Percentiles rank a stretch among this genome's conserved stretches.
These are phyloP conservation scores for Drosophila paramelanica DNA, from an alignment of 2,888 invertebrate genomes.

Conservation along the genomic window DNA sequence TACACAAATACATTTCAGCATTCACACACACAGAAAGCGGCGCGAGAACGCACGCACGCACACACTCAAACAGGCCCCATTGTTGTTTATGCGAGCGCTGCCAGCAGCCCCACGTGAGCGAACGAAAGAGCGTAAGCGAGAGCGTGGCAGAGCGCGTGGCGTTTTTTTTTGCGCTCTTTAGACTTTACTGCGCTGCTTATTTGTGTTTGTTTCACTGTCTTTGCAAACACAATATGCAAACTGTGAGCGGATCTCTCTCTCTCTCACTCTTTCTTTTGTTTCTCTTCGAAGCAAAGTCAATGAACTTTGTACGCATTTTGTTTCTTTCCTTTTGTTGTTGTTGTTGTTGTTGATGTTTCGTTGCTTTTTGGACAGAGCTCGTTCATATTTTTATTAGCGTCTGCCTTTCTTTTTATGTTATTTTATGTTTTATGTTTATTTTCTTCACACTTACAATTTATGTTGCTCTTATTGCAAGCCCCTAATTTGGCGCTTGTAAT, in stretches of 20 bases:
- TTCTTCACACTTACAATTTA: constrained; percentile 62
- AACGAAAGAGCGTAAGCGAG: background rate
- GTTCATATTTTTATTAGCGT: constrained; percentile 62
- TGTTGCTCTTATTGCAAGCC: constrained; percentile 38
- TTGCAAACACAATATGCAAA: constrained; percentile 51
- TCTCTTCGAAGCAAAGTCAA: constrained; percentile 71
- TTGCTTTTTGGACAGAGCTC: constrained; percentile 41
- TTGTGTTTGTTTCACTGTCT: constrained; percentile 31
- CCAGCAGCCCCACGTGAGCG: constrained; percentile 50
- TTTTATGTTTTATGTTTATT: constrained; percentile 54
- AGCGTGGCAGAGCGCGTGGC: background rate
- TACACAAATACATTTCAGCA: constrained; percentile 11
- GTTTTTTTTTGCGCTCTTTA: background rate
- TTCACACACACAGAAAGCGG: constrained; percentile 20
- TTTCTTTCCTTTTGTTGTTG: constrained; percentile 28
- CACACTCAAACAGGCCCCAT: constrained; percentile 21
- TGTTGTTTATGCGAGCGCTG: constrained; percentile 44
- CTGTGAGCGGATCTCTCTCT: constrained; percentile 17
- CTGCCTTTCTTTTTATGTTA: constrained; percentile 57
- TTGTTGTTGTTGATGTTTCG: constrained; percentile 36
- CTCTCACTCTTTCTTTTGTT: constrained; percentile 12
- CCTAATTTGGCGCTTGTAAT: constrained; percentile 51
- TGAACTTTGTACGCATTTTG: constrained; percentile 83
- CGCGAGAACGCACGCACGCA: constrained; percentile 12
- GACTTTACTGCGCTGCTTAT: constrained; percentile 6